Conservation (phyloP, 2,888 invertebrate genomes). For the Schizotus pectinicornis region DNA sequence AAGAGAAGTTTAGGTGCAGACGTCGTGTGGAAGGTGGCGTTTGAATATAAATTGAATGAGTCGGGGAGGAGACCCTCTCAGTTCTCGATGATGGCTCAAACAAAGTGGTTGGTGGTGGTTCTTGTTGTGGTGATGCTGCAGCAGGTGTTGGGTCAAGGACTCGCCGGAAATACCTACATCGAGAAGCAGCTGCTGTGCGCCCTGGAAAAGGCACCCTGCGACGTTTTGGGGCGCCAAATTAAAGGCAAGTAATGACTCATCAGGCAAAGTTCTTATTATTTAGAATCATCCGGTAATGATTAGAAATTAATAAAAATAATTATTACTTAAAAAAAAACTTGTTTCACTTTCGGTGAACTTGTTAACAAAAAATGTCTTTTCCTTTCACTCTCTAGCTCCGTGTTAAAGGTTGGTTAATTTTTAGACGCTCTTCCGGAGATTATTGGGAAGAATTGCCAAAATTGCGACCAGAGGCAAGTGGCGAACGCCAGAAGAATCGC, state of each 20-base stretch:
- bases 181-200: slow-evolving; percentile 65
- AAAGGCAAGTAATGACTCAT: slow-evolving; percentile 59
- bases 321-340: background rate
- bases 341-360: background rate
- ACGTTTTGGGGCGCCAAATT: slow-evolving; percentile 65
- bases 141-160: slow-evolving; percentile 36
- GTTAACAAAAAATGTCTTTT: background rate
- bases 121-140: slow-evolving; percentile 2
- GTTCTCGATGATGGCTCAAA: slow-evolving; percentile 6
- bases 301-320: background rate
- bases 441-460: slow-evolving; percentile 61
- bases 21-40: slow-evolving; percentile 20
- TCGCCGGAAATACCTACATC: slow-evolving; percentile 45
- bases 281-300: background rate
- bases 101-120: slow-evolving; percentile 12
- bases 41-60: slow-evolving; percentile 25
- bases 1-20: slow-evolving; percentile 15
- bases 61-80: slow-evolving; percentile 22
- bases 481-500: slow-evolving; percentile 62
- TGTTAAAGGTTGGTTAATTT: slow-evolving; percentile 40
- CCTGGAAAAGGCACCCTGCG: slow-evolving; percentile 65
- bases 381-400: slow-evolving; percentile 6
- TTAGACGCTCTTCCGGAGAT: slow-evolving; percentile 64
- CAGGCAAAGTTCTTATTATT: no score
- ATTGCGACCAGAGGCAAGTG: slow-evolving; percentile 61